Evolutionary conservation across 2,797 vertebrate species (phyloP).

Genomic region (Thalassophryne amazonica): DNA sequence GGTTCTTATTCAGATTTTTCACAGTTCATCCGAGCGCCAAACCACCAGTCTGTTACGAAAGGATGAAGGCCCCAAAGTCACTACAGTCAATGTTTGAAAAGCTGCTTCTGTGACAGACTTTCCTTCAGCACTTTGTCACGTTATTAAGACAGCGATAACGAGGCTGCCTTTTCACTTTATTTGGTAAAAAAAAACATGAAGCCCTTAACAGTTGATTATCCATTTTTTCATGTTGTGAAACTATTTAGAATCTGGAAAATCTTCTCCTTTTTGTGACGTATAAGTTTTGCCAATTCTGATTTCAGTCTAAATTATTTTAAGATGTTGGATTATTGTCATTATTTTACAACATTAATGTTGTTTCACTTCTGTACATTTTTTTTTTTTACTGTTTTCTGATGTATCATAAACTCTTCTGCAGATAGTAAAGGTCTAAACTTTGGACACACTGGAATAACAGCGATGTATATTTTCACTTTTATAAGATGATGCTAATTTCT

Average conservation of each 20-base stretch:
- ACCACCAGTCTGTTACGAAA: constrained; percentile 53
- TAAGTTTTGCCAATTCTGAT: constrained; percentile 8
- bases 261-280: constrained; percentile 17
- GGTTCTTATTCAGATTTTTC: constrained; percentile 16
- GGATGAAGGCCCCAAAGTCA: constrained; percentile 73
- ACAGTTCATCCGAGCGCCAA: constrained; percentile 11
- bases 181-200: constrained; percentile 12
- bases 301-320: constrained; percentile 31
- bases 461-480: no score
- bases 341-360: no score
- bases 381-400: no score
- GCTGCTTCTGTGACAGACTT: no score
- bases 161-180: constrained; percentile 52
- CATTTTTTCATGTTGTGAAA: constrained; percentile 7
- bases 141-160: no score
- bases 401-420: no score
- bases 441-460: no score
- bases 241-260: constrained; percentile 26
- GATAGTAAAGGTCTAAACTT: no score
- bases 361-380: no score
- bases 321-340: no score
- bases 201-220: constrained; percentile 8
- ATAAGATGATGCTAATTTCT: no score
- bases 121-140: no score
- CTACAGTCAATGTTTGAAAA: constrained; percentile 17